Base-by-base conservation (phyloP, 2,888 invertebrate genomes). In the Agonopterix heracliana region DNA sequence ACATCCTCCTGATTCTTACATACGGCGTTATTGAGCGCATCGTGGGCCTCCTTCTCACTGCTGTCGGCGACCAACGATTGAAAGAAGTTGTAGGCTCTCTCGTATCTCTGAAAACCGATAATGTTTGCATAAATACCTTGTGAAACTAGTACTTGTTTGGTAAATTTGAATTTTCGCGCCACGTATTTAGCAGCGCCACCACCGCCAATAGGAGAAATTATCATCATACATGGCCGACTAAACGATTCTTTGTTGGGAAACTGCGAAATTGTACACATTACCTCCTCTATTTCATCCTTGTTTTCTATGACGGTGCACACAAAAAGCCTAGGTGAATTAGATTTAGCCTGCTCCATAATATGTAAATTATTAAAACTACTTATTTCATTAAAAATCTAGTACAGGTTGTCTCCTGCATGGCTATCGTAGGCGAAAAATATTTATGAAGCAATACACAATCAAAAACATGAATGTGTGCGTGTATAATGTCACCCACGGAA, bases 1-100 rank as follows among this genome's bases (percentile, higher is more conserved):
- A 98, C 94, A 70, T 98, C 98, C 80, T 98, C 98, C 88, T 98
- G 97, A 68, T 94, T 95, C 81, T 96, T 96, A 74, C 95, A 93
- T 57, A 97, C 95, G 55, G 96, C 94, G 78, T 94, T 95, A 74
- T 96, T 96, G 46, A 98, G 90, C 34, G 94, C 94, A 78, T 98
- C 98, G 77, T 98, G 97, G 66, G 95, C 93, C 86, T 98, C 98
- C 74, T 97, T 95, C 71, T 98, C 98, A 65, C 96, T 96, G 66
- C 96, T 91, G 61, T 96, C 96, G 59, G 92, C 90, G 52, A 93
- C 93, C 64, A 96, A 89, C 64, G 91, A 92, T 81, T 94, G 94
- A 57, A 97, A 90, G 71, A 91, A 92, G 67, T 89, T 90, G 82
- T 94, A 95, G 68, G 95, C 95, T 73, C 95, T 92, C 78, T 98